Evolutionary conservation across 1,140 invertebrate species (phyloP).

Genomic region (Schlechtendalia chinensis): DNA sequence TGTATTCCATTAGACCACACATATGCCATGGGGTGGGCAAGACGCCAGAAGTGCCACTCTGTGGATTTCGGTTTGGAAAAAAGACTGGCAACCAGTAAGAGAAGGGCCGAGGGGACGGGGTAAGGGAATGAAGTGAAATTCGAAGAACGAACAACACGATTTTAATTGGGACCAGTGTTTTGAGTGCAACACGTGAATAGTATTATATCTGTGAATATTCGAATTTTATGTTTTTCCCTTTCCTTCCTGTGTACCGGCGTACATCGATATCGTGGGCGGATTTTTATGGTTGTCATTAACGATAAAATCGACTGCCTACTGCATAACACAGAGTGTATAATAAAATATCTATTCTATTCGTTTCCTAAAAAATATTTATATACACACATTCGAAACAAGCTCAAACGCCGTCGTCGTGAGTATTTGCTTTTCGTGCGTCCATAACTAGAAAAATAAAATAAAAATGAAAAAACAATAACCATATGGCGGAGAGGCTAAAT

Average conservation of each 20-base stretch:
- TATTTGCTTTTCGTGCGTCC: not conserved
- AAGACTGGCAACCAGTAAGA: not conserved
- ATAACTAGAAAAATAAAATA: constrained; percentile 12
- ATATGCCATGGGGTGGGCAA: constrained; percentile 35
- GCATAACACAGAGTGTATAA: constrained; percentile 1
- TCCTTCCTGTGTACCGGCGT: not conserved
- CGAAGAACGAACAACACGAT: constrained; percentile 38
- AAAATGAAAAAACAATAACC: constrained; percentile 42
- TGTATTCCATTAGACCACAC: constrained; percentile 26
- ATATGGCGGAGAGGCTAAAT: constrained; percentile 31
- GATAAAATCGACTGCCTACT: constrained; percentile 47
- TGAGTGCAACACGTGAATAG: constrained; percentile 34
- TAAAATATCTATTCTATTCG: constrained; percentile 34
- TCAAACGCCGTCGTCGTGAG: not conserved
- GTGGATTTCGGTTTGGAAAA: not conserved
- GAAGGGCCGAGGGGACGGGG: too few species aligned
- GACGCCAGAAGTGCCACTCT: constrained; percentile 15
- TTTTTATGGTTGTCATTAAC: constrained; percentile 45
- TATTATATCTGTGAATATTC: constrained; percentile 41
- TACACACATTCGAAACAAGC: not conserved
- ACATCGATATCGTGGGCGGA: constrained; percentile 33
- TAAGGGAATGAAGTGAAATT: constrained; percentile 20
- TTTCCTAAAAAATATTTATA: constrained; percentile 22
- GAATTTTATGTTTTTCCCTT: constrained; percentile 6
- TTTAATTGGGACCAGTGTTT: constrained; percentile 45